Conservation (phyloP, 2,888 invertebrate species). For the Achlya flavicornis region DNA sequence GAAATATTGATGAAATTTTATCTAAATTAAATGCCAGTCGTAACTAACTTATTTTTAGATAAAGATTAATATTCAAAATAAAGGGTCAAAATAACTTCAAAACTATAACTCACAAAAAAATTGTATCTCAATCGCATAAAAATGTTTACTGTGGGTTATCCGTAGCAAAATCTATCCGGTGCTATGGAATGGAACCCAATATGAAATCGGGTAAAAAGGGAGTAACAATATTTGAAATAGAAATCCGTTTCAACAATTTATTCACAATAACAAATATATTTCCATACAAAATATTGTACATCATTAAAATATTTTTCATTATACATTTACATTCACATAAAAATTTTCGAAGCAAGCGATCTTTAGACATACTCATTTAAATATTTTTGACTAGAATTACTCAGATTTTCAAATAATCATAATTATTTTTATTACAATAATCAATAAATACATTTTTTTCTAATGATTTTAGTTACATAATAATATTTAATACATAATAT, state of each 20-base stretch:
- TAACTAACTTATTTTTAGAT: too few relatives aligned
- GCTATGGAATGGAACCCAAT: too few relatives aligned
- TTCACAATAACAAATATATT: conserved; percentile 74
- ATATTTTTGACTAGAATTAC: conserved; percentile 57
- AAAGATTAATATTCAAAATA: too few relatives aligned
- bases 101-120: too few relatives aligned
- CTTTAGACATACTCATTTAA: conserved; percentile 23
- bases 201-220: background rate
- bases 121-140: too few relatives aligned
- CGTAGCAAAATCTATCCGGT: too few relatives aligned
- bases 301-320: conserved; percentile 59
- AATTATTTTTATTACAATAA: conserved; percentile 21
- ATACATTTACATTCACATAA: conserved; percentile 43
- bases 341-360: conserved; percentile 46
- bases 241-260: conserved; percentile 65
- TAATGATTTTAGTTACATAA: conserved; percentile 25
- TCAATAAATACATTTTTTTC: conserved; percentile 21
- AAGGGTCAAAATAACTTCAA: too few relatives aligned
- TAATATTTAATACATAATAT: conserved; percentile 27
- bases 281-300: conserved; percentile 71
- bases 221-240: conserved; percentile 20
- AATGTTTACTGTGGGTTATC: too few relatives aligned
- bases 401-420: conserved; percentile 40
- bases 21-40: too few relatives aligned
- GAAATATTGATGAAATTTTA: too few relatives aligned